phyloP scores from a whole-genome alignment of 2,113 vertebrate species.

The Pycnonotus jocosus region DNA sequence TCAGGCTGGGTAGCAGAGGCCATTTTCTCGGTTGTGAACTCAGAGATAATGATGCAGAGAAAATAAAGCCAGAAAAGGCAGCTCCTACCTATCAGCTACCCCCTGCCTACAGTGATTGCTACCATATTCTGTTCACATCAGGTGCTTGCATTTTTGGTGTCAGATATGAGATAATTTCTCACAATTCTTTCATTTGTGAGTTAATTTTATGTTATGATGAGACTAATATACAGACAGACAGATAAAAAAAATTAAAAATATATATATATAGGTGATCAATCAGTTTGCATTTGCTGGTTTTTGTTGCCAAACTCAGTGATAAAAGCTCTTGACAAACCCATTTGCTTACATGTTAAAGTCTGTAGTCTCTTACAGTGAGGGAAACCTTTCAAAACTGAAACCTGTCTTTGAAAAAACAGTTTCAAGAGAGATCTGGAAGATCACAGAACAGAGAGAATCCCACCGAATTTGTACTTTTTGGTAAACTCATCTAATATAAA shows the following conservation, averaged over 20 bases:
- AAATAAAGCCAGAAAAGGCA: background rate
- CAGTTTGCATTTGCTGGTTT: background rate
- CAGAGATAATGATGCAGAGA: background rate
- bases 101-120: background rate
- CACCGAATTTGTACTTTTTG: background rate
- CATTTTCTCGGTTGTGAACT: background rate
- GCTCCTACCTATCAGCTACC: background rate
- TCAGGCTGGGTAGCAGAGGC: background rate
- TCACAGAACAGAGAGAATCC: background rate
- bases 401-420: background rate
- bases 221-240: background rate
- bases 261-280: background rate
- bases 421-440: background rate
- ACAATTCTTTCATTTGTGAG: background rate
- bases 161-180: background rate
- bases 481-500: background rate
- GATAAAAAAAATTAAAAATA: background rate
- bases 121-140: fast-evolving
- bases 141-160: background rate
- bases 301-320: background rate
- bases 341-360: background rate
- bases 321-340: background rate
- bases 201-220: background rate
- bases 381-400: background rate
- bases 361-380: background rate